A percentile compares a stretch with the other conserved stretches of the same genome.
Evolutionary conservation across 2,888 invertebrate species (phyloP).

Genomic region (Temnothorax unifasciatus): DNA sequence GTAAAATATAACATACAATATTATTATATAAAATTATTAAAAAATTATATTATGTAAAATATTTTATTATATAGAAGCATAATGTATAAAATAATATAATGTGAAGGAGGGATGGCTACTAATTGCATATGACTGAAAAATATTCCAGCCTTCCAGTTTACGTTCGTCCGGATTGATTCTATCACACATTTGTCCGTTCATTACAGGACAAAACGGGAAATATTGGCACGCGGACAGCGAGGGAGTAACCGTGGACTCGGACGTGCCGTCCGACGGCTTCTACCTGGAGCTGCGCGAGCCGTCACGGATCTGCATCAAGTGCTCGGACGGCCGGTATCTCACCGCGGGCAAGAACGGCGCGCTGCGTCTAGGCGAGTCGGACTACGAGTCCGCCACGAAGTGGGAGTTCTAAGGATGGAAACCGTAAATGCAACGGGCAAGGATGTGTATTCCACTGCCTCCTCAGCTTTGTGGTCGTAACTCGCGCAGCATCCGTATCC

Average conservation of each 20-base stretch:
- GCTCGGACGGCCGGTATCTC: slow-evolving; percentile 92
- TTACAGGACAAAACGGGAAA: slow-evolving; percentile 94
- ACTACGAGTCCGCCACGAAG: slow-evolving; percentile 93
- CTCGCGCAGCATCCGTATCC: slow-evolving; percentile 66
- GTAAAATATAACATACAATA: not conserved
- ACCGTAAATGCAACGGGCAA: slow-evolving; percentile 95
- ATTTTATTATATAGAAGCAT: not conserved
- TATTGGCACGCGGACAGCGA: slow-evolving; percentile 98
- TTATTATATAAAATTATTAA: not conserved
- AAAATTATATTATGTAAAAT: not conserved
- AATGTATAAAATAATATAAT: not conserved
- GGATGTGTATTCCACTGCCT: slow-evolving; percentile 88
- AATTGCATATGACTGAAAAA: not conserved
- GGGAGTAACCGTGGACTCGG: slow-evolving; percentile 94
- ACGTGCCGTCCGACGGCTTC: slow-evolving; percentile 93
- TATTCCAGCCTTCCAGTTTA: not conserved
- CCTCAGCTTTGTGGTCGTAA: slow-evolving; percentile 68
- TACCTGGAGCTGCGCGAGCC: slow-evolving; percentile 97
- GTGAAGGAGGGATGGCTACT: not conserved
- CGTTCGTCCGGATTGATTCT: not conserved
- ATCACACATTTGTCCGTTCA: not conserved
- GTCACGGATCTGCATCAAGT: slow-evolving; percentile 96
- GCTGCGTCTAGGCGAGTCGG: slow-evolving; percentile 93
- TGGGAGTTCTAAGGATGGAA: slow-evolving; percentile 93
- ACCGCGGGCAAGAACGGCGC: slow-evolving; percentile 97